Evolutionary conservation across 2,888 invertebrate species (phyloP).

Genomic region (Eudemis profundana): DNA sequence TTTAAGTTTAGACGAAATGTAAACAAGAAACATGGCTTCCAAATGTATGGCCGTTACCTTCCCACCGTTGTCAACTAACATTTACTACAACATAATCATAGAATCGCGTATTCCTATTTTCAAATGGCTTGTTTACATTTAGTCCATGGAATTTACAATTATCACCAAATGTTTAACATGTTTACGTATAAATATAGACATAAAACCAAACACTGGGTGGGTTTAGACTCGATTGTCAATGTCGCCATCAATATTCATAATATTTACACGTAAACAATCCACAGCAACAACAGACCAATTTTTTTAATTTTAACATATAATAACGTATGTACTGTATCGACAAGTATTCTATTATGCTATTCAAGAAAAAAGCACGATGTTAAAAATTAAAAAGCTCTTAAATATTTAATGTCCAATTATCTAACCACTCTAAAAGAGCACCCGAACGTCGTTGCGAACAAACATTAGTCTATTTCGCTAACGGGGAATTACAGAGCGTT

Average conservation of each 20-base stretch:
- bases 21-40: slow-evolving; percentile 69
- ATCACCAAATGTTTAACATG: slow-evolving; percentile 50
- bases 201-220: slow-evolving; percentile 34
- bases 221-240: slow-evolving; percentile 9
- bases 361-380: slow-evolving; percentile 53
- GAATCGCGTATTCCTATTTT: slow-evolving; percentile 12
- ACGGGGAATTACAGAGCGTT: not conserved
- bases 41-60: slow-evolving; percentile 60
- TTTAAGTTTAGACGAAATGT: slow-evolving; percentile 72
- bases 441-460: slow-evolving; percentile 50
- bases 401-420: slow-evolving; percentile 63
- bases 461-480: slow-evolving; percentile 4
- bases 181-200: slow-evolving; percentile 62
- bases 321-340: slow-evolving; percentile 46
- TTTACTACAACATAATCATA: too few relatives aligned
- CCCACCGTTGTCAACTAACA: slow-evolving; percentile 44
- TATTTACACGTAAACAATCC: slow-evolving; percentile 53
- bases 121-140: slow-evolving; percentile 75
- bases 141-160: slow-evolving; percentile 60
- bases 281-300: slow-evolving; percentile 66
- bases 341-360: slow-evolving; percentile 54
- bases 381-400: slow-evolving; percentile 66
- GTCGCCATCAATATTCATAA: slow-evolving; percentile 29
- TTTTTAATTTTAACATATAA: slow-evolving; percentile 52
- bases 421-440: slow-evolving; percentile 66